A percentile compares a stretch with the other conserved stretches of the same genome.
Evolutionary conservation across 2,113 vertebrate species (phyloP).

Genomic region (Ariopsis seemanni): DNA sequence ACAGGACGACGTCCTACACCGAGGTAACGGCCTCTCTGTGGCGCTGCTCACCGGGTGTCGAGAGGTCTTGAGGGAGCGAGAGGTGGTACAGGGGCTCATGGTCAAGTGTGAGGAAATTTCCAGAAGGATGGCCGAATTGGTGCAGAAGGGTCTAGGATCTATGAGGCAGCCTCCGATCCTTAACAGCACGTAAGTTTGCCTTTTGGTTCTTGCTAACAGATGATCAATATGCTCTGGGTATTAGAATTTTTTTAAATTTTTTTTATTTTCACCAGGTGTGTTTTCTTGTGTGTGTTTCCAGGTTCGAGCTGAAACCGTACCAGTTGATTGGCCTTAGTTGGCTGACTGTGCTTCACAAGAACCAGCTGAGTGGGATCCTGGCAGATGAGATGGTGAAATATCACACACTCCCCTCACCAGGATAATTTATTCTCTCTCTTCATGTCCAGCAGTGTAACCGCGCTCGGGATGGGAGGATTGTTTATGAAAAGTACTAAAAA

Average conservation of each 20-base stretch:
- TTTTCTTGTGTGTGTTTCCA: constrained; percentile 51
- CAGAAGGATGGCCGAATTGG: constrained; percentile 76
- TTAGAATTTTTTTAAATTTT: neutral
- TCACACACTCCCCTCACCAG: neutral
- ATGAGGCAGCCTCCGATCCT: constrained; percentile 78
- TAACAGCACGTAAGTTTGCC: constrained; percentile 70
- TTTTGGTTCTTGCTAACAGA: neutral
- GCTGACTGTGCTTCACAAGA: constrained; percentile 81
- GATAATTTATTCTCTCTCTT: neutral
- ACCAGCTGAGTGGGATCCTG: constrained; percentile 83
- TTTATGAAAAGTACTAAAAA: no score
- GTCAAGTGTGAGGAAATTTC: constrained; percentile 85
- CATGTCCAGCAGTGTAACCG: neutral
- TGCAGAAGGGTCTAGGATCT: constrained; percentile 72
- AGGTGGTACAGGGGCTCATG: constrained; percentile 84
- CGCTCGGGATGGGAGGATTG: no score
- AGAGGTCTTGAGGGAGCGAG: constrained; percentile 79
- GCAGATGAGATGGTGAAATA: constrained; percentile 87
- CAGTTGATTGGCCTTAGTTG: constrained; percentile 87
- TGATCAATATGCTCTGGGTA: neutral
- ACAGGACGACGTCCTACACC: constrained; percentile 63
- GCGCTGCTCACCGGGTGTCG: constrained; percentile 82
- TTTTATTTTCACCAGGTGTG: neutral
- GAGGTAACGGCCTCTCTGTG: constrained; percentile 75
- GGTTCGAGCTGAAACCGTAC: constrained; percentile 82